Base-by-base conservation (phyloP, 1,140 invertebrate genomes). In the Andricus grossulariae region DNA sequence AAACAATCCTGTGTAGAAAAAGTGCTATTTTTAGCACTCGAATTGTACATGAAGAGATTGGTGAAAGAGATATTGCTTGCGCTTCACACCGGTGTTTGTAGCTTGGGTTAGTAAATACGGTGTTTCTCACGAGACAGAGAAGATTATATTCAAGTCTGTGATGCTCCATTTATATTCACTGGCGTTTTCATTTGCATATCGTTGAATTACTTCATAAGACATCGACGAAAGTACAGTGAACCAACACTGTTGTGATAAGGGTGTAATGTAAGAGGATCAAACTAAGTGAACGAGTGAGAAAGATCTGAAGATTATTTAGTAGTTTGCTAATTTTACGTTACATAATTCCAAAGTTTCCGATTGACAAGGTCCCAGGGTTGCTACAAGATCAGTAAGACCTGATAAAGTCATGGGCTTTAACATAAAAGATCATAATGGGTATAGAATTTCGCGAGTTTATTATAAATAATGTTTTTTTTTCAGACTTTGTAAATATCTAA, bases 231-330 rank as follows among this genome's bases (percentile, higher is more conserved):
- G 50, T 73, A 77, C 79, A 79, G 57, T 75, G 71, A 72, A 72
- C 70, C 15, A 21, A 52, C 25, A 32, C 84, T 79, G 73, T 84
- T 79, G 73, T 73, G 71, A 77, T 83, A 77, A 75, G 72, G 57
- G 76, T 79, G 55, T 84, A 80, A 51, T 25, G 18, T 19, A n/a
- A 52, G n/a, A 52, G 51, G 51, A 52, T 52, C 51, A 52, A 52
- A 16, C n/a, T 52, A 54, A 54, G 18, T 0, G 18, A 18, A 18
- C 15, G 11, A 54, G n/a, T 19, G 18, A 54, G n/a, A 18, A 52
- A 52, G 7, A 52, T 54, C 18, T 54, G n/a, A 18, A 18, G 8
- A 16, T 54, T 54, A 54, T 10, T 10, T n/a, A 54, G n/a, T 54
- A 54, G n/a, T n/a, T 54, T 16, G 52, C n/a, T 18, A 54, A 18